These are phyloP conservation scores for Amphipoea lucens DNA, from an alignment of 2,888 invertebrate genomes.

Conservation along the genomic window DNA sequence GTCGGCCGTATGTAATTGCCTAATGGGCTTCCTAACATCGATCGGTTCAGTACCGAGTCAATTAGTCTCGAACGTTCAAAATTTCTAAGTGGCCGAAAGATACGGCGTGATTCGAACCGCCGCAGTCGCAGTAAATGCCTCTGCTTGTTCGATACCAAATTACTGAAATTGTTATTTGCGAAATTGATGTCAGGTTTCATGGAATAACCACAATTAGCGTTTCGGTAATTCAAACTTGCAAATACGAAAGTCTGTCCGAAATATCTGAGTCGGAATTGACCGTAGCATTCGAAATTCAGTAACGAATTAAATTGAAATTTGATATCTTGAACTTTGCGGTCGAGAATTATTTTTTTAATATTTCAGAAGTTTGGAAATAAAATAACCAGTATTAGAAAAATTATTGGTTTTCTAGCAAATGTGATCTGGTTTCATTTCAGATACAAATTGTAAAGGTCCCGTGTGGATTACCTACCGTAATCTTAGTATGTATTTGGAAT, in stretches of 20 bases:
- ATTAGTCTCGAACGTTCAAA: conserved; percentile 61
- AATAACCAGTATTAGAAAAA: conserved; percentile 17
- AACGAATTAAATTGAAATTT: conserved; percentile 47
- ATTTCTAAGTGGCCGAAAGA: conserved; percentile 63
- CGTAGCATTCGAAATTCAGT: conserved; percentile 46
- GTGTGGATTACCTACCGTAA: conserved; percentile 25
- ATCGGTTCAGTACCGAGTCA: conserved; percentile 58
- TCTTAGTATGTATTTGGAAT: conserved; percentile 42
- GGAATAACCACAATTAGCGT: conserved; percentile 73
- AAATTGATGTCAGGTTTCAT: conserved; percentile 76
- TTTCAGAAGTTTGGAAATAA: conserved; percentile 25
- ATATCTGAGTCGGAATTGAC: conserved; percentile 58
- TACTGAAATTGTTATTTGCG: conserved; percentile 77
- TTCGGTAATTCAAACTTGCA: conserved; percentile 72
- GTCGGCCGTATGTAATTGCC: conserved; percentile 57
- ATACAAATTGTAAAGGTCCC: conserved; percentile 38
- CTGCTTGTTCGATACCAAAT: conserved; percentile 69
- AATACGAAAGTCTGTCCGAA: conserved; percentile 64
- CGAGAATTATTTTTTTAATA: conserved; percentile 27
- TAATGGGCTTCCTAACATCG: conserved; percentile 62
- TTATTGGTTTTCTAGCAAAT: conserved; percentile 40
- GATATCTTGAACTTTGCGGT: conserved; percentile 42
- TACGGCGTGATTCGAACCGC: conserved; percentile 57
- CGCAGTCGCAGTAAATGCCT: conserved; percentile 52
- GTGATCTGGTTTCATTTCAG: conserved; percentile 24